These are phyloP conservation scores for Zeugodacus cucurbitae DNA, from an alignment of 1,140 invertebrate species.

Conservation along the genomic window DNA sequence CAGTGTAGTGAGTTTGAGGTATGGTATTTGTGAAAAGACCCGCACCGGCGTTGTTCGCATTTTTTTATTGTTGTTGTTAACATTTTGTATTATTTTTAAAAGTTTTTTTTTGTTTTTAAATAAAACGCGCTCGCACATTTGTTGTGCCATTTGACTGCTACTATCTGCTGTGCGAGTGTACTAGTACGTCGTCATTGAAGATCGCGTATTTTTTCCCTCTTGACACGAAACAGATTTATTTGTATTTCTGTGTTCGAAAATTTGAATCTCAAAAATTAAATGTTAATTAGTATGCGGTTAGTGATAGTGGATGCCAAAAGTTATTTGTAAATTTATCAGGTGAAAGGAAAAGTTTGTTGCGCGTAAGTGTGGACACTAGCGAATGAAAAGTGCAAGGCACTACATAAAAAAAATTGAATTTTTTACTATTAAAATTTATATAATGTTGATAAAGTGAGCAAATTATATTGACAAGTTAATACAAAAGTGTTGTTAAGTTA, in stretches of 20 bases:
- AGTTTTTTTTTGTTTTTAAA: not conserved
- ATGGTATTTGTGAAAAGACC: not conserved
- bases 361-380: not conserved
- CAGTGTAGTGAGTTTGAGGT: not conserved
- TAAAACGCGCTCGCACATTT: slow-evolving; percentile 13
- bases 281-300: not conserved
- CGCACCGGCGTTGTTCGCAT: not conserved
- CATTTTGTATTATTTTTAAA: not conserved
- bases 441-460: not conserved
- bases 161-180: not conserved
- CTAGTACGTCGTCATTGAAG: not conserved
- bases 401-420: too few species aligned
- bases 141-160: not conserved
- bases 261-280: not conserved
- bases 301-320: not conserved
- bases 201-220: not conserved
- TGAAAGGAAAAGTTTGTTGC: slow-evolving; percentile 10
- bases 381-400: not conserved
- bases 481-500: too few species aligned
- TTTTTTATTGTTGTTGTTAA: not conserved
- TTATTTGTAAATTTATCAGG: not conserved
- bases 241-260: not conserved
- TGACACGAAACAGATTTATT: not conserved
- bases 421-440: not conserved
- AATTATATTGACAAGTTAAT: not conserved